Evolutionary conservation across 2,797 vertebrate genomes (phyloP).

Genomic region (Phataginus tetradactyla): DNA sequence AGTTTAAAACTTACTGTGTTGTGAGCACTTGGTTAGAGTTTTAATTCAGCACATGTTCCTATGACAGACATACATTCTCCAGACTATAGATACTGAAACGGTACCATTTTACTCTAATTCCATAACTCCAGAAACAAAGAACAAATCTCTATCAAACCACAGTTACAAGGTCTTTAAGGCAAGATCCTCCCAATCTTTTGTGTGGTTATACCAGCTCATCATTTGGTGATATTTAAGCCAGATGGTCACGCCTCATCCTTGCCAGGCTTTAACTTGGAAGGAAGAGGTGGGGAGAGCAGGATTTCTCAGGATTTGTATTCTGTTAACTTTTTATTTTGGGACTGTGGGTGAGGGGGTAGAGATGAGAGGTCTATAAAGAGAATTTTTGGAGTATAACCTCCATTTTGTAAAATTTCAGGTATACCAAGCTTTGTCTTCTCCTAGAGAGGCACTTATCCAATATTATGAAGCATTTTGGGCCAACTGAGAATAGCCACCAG

Average conservation of each 20-base stretch:
- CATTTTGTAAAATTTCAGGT: not conserved
- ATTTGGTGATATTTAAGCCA: conserved; percentile 61
- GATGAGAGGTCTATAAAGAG: not conserved
- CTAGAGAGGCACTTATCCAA: not conserved
- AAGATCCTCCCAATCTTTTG: conserved; percentile 38
- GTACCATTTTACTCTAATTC: not conserved
- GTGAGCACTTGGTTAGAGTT: not conserved
- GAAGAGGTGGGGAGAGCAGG: not conserved
- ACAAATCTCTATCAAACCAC: conserved; percentile 40
- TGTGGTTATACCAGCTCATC: conserved; percentile 39
- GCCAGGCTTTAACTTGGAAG: not conserved
- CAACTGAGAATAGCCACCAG: conserved; percentile 12
- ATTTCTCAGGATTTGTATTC: not conserved
- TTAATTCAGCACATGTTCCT: not conserved
- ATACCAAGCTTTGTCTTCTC: not conserved
- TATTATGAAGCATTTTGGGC: not conserved
- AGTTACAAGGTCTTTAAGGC: conserved; percentile 28
- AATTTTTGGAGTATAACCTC: not conserved
- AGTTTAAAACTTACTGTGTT: not conserved
- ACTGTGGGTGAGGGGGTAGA: not conserved
- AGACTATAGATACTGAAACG: not conserved
- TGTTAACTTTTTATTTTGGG: not conserved
- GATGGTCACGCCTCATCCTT: not conserved
- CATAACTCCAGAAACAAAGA: conserved; percentile 47
- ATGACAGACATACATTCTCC: not conserved